These are phyloP conservation scores for Pseudocheirus occidentalis DNA, from an alignment of 2,797 vertebrate species.

Conservation along the genomic window DNA sequence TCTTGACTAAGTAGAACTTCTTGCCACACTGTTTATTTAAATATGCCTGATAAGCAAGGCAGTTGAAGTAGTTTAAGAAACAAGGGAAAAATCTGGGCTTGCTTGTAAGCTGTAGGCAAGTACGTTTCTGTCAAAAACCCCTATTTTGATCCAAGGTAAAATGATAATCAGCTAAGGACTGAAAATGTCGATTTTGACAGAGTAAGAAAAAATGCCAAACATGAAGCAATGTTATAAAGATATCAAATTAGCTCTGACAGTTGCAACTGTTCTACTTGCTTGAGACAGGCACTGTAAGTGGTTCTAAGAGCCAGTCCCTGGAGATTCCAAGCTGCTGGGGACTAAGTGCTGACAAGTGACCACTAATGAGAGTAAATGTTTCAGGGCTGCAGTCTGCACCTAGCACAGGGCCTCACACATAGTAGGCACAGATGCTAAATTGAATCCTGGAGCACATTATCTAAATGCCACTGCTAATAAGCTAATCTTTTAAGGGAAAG, in stretches of 20 bases:
- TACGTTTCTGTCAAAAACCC: constrained; percentile 43
- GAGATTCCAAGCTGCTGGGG: constrained; percentile 72
- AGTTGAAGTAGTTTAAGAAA: not conserved
- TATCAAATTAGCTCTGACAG: constrained; percentile 76
- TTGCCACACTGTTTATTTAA: not conserved
- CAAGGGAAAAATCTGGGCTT: not conserved
- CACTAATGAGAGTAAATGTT: constrained; percentile 80
- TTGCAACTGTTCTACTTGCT: constrained; percentile 74
- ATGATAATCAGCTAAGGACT: constrained; percentile 28
- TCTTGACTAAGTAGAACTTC: not conserved
- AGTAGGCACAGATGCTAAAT: not conserved
- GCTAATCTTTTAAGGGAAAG: constrained; percentile 77
- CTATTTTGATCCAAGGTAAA: not conserved
- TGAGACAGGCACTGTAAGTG: constrained; percentile 68
- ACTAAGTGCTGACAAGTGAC: constrained; percentile 75
- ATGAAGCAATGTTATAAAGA: constrained; percentile 69
- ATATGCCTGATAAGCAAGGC: not conserved
- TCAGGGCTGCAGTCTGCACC: constrained; percentile 44
- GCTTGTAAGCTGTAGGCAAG: not conserved
- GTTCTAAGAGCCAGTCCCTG: constrained; percentile 73
- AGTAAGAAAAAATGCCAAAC: constrained; percentile 54
- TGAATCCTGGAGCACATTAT: constrained; percentile 71
- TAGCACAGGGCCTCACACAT: not conserved
- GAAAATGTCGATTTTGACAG: constrained; percentile 58
- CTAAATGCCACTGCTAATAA: constrained; percentile 76